Evolutionary conservation across 2,888 invertebrate species (phyloP).

Genomic region (Elegia similella): DNA sequence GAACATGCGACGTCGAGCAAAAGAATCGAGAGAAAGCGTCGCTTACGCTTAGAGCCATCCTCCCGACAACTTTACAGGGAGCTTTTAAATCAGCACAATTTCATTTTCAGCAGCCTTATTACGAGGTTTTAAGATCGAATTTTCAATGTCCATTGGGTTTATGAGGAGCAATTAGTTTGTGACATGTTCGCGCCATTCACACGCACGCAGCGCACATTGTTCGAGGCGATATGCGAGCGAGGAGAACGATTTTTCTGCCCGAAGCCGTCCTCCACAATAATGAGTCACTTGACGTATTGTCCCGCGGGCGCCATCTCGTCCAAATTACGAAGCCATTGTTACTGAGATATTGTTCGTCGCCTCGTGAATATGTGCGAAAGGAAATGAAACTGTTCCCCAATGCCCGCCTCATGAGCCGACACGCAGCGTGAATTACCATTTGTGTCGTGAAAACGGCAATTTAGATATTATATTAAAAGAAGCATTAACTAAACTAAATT

Average conservation of each 20-base stretch:
- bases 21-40: constrained; percentile 33
- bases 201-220: constrained; percentile 57
- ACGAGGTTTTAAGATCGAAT: constrained; percentile 19
- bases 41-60: constrained; percentile 28
- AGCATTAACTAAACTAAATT: no score
- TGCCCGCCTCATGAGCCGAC: constrained; percentile 44
- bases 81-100: constrained; percentile 5
- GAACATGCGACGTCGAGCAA: constrained; percentile 35
- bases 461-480: constrained; percentile 12
- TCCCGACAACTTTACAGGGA: constrained; percentile 9
- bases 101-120: constrained; percentile 18
- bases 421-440: constrained; percentile 39
- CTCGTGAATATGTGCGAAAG: constrained; percentile 73
- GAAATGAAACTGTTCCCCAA: constrained; percentile 71
- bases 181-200: constrained; percentile 36
- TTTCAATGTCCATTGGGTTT: constrained; percentile 6
- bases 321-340: constrained; percentile 76
- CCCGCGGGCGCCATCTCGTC: constrained; percentile 67
- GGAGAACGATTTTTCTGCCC: constrained; percentile 63
- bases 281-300: constrained; percentile 75
- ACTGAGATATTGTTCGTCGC: constrained; percentile 71
- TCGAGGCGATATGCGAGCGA: constrained; percentile 40
- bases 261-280: constrained; percentile 69
- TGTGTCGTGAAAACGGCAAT: constrained; percentile 27
- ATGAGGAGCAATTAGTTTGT: constrained; percentile 17